phyloP scores from a whole-genome alignment of 2,797 vertebrate genomes.

The Spinus olivaceus region DNA sequence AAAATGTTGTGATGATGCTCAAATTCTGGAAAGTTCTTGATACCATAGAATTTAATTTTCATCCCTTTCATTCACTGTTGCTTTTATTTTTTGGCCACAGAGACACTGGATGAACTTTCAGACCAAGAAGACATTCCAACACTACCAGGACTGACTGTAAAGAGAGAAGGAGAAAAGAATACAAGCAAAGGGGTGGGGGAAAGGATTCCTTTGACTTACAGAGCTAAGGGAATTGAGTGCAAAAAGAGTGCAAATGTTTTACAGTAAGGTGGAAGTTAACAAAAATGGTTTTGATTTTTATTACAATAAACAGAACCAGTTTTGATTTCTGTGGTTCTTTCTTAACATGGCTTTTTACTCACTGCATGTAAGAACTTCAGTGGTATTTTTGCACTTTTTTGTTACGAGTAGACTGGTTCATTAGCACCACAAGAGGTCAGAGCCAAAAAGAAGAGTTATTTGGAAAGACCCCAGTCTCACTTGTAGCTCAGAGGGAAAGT shows the following conservation, averaged over 20 bases:
- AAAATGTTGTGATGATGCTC: not conserved
- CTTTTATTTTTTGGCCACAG: not conserved
- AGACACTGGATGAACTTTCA: not conserved
- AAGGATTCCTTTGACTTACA: not conserved
- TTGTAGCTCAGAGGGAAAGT: not conserved
- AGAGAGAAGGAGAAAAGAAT: not conserved
- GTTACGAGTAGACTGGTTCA: not conserved
- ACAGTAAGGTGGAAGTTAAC: not conserved
- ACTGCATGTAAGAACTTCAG: not conserved
- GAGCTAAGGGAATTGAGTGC: not conserved
- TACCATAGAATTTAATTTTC: not conserved
- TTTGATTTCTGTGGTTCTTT: not conserved
- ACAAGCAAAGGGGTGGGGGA: rapidly evolving
- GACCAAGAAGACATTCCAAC: not conserved
- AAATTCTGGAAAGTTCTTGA: not conserved
- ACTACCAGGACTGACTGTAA: not conserved
- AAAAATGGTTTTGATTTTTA: not conserved
- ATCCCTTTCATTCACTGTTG: not conserved
- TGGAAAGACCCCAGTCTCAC: not conserved
- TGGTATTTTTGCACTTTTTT: not conserved
- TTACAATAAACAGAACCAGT: not conserved
- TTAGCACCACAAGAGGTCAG: not conserved
- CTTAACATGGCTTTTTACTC: not conserved
- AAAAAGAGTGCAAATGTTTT: not conserved
- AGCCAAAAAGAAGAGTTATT: not conserved